Conservation (phyloP, 2,888 invertebrate genomes). For the Clanis bilineata region DNA sequence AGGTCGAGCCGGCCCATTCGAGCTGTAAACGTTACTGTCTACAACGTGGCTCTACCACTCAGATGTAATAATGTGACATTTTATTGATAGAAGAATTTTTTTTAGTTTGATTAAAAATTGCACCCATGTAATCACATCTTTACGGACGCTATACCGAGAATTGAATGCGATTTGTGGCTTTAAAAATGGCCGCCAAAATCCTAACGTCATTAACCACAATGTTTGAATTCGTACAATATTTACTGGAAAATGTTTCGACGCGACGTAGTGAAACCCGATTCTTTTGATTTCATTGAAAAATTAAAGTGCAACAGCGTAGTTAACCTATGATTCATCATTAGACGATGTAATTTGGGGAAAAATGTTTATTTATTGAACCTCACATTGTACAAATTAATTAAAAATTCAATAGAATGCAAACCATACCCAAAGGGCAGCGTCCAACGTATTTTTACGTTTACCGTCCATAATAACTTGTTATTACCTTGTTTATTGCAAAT, state of each 20-base stretch:
- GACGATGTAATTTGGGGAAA: not conserved
- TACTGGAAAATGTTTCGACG: conserved; percentile 1
- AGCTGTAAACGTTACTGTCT: no score
- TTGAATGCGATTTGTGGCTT: conserved; percentile 46
- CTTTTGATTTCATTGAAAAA: not conserved
- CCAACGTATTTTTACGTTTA: conserved; percentile 16
- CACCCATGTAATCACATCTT: conserved; percentile 3
- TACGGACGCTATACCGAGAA: conserved; percentile 55
- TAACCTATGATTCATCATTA: not conserved
- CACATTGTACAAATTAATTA: not conserved
- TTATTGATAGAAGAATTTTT: no score
- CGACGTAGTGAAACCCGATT: not conserved
- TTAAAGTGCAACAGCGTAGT: not conserved
- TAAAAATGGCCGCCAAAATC: conserved; percentile 35
- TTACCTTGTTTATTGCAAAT: conserved; percentile 50
- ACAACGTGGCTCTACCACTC: no score
- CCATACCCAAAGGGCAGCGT: not conserved
- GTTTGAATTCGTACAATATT: conserved; percentile 13
- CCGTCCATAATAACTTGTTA: conserved; percentile 33
- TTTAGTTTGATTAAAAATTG: not conserved
- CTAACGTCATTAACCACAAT: conserved; percentile 22
- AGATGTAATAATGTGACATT: no score
- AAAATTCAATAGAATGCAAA: not conserved
- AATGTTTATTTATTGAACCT: no score
- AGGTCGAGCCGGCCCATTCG: no score